Percentiles rank a stretch among this genome's conserved stretches.
These are phyloP conservation scores for Drosophila bifasciata DNA, from an alignment of 1,140 invertebrate species.

Conservation along the genomic window DNA sequence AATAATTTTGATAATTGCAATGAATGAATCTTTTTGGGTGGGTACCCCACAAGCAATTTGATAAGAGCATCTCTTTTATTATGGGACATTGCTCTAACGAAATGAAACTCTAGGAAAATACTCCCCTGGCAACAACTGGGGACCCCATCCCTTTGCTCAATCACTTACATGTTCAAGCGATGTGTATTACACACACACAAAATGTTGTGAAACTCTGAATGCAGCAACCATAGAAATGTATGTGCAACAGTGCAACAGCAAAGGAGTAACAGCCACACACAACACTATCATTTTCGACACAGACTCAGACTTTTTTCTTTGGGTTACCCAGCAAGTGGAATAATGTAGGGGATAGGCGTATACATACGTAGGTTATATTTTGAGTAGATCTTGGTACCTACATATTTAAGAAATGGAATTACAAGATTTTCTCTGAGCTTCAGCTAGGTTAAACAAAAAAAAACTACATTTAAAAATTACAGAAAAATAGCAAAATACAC, in stretches of 20 bases:
- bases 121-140: constrained; percentile 31
- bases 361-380: too few species aligned
- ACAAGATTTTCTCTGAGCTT: too few species aligned
- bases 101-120: too few species aligned
- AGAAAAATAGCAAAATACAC: too few species aligned
- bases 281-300: constrained; percentile 29
- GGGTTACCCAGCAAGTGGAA: too few species aligned
- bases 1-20: constrained; percentile 38
- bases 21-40: constrained; percentile 14
- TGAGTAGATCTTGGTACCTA: too few species aligned
- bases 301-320: not conserved
- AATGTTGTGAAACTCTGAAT: constrained; percentile 35
- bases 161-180: constrained; percentile 13
- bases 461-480: too few species aligned
- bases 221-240: constrained; percentile 20
- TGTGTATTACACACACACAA: constrained; percentile 21
- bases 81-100: too few species aligned
- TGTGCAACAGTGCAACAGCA: constrained; percentile 28
- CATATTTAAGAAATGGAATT: too few species aligned
- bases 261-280: constrained; percentile 7
- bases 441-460: too few species aligned
- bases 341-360: too few species aligned
- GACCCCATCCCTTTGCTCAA: constrained; percentile 1
- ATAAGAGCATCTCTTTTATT: not conserved
- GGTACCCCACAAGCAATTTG: constrained; percentile 6